Percentiles rank a stretch among this genome's conserved stretches.
phyloP scores from a whole-genome alignment of 2,113 vertebrate species.

The Struthidea cinerea region DNA sequence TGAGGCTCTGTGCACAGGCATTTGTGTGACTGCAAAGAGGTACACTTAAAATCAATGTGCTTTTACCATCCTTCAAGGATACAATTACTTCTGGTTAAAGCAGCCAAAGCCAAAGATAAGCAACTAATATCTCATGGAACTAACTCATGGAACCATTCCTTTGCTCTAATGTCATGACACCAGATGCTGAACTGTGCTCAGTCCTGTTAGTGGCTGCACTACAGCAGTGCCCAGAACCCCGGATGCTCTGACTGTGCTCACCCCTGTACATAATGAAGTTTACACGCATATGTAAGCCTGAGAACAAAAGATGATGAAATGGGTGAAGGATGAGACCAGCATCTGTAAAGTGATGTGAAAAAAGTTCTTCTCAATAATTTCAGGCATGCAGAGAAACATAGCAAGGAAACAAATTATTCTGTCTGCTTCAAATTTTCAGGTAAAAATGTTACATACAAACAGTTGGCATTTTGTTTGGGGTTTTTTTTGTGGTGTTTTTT shows the following conservation, averaged over 20 bases:
- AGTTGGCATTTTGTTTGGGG: background rate
- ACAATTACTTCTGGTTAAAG: background rate
- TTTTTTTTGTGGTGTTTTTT: background rate
- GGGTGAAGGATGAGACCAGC: background rate
- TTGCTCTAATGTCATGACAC: background rate
- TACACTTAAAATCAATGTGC: background rate
- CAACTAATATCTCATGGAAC: background rate
- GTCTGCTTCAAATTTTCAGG: background rate
- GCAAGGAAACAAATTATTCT: background rate
- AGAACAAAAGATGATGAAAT: background rate
- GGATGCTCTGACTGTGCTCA: rapidly evolving
- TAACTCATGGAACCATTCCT: background rate
- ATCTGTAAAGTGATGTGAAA: background rate
- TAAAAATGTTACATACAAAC: background rate
- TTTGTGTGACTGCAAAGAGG: background rate
- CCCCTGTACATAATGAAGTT: background rate
- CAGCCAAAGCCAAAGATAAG: background rate
- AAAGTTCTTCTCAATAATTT: background rate
- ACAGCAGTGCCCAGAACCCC: background rate
- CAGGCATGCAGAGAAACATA: background rate
- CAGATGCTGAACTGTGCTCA: background rate
- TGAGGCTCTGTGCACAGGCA: background rate
- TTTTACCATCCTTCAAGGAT: background rate
- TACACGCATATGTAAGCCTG: background rate
- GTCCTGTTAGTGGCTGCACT: background rate